Base-by-base conservation (phyloP, 2,797 vertebrate genomes). In the Cossypha dichroa region DNA sequence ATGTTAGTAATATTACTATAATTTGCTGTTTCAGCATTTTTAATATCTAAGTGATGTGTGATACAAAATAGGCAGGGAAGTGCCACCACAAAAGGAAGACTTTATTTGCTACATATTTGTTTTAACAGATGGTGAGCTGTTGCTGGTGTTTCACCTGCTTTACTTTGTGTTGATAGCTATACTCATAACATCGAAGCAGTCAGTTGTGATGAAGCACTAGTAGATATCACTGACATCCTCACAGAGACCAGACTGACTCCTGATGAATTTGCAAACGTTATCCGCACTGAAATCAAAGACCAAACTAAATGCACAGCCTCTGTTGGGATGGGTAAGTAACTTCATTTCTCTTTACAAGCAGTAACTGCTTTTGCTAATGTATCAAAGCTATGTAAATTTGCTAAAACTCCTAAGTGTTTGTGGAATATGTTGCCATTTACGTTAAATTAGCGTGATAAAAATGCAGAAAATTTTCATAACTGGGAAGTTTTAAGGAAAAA, bases 111-210 rank as follows among this genome's bases (percentile, higher is more conserved):
- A 60, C 81, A 25, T 93, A 68, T 87, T 95, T 80, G 90, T 93
- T 91, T 91, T 92, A 73, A 88, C 70, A 91, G 93, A 88, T 93
- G 91, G 77, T 90, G 85, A 77, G 70, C 92, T 90, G 36, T 93
- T 91, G 84, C 88, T 97, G 87, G 72, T 96, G 72, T 94, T 77
- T 97, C 74, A 94, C 58, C 91, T 95, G 72, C 91, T 97, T 91
- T 97, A 91, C 93, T 98, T 95, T 98, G 45, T 98, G 64, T 96
- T 96, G 97, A 62, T 96, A 99, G 99, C 98, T 99, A 99, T 96
- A 99, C 99, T 64, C 98, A 99, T 59, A 98, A 99, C 96, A 99
- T 99, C 8, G 99, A 99, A 97, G 99, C 99, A 72, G 98, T 99
- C 92, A 99, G 99, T 97, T 99, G 99, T 95, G 99, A 99, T 81